Evolutionary conservation across 2,113 vertebrate genomes (phyloP).

Genomic region (Indri indri): DNA sequence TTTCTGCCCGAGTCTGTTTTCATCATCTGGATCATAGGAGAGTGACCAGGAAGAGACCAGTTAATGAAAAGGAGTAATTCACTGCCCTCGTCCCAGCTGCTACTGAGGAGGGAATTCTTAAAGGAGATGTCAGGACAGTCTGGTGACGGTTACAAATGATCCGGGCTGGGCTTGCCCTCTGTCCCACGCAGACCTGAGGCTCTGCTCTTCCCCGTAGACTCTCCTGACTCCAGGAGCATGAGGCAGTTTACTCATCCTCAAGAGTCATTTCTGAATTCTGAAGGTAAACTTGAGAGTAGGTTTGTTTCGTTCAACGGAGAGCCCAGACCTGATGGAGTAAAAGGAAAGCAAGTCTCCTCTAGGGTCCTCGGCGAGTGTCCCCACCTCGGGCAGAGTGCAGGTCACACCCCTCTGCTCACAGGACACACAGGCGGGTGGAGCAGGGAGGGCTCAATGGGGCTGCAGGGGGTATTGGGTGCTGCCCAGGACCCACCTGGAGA

Average conservation of each 20-base stretch:
- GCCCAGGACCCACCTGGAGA: neutral
- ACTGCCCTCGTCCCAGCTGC: neutral
- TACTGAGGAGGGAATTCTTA: rapidly evolving
- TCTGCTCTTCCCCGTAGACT: rapidly evolving
- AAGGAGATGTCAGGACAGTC: neutral
- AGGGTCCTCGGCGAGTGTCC: neutral
- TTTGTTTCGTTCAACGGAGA: neutral
- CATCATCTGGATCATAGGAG: neutral
- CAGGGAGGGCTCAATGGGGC: neutral
- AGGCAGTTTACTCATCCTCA: neutral
- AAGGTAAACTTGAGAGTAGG: neutral
- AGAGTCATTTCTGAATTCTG: neutral
- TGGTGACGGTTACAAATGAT: too few species aligned
- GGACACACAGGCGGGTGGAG: rapidly evolving
- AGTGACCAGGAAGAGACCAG: neutral
- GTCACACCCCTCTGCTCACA: rapidly evolving
- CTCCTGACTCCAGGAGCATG: neutral
- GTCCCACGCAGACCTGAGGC: rapidly evolving
- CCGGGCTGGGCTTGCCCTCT: neutral
- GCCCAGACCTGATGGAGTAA: neutral
- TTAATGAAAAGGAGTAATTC: neutral
- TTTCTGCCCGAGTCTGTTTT: neutral
- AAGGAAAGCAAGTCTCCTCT: neutral
- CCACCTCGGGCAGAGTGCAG: neutral
- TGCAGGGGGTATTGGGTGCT: neutral